Conservation (phyloP, 2,113 vertebrate genomes). For the Turdus rufiventris region DNA sequence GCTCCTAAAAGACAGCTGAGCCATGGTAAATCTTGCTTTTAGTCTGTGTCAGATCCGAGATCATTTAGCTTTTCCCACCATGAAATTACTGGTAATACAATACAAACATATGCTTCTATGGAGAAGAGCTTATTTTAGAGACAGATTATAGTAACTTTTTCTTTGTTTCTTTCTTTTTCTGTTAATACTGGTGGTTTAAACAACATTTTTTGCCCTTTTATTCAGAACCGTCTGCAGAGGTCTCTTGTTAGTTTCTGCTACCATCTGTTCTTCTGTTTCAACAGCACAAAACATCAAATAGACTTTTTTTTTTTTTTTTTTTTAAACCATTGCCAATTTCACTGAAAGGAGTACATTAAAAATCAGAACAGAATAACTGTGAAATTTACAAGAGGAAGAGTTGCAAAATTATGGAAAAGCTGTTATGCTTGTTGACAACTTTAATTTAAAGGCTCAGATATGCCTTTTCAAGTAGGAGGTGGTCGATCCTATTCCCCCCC, state of each 20-base stretch:
- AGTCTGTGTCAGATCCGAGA: neutral
- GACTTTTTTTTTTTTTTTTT: neutral
- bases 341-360: neutral
- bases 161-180: neutral
- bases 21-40: neutral
- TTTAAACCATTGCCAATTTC: neutral
- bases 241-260: neutral
- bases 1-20: neutral
- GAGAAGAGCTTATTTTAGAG: neutral
- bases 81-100: neutral
- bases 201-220: neutral
- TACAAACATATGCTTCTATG: neutral
- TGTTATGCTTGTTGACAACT: conserved; percentile 31
- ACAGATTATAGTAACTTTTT: neutral
- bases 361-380: neutral
- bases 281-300: neutral
- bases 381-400: neutral
- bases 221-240: neutral
- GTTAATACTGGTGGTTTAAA: neutral
- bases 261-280: conserved; percentile 33
- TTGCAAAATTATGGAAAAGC: neutral
- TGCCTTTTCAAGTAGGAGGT: neutral
- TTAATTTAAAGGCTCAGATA: conserved; percentile 23
- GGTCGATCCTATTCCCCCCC: neutral
- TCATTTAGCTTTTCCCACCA: neutral